Conservation (phyloP, 2,797 vertebrate species). For the Tenualosa thibaudeaui region DNA sequence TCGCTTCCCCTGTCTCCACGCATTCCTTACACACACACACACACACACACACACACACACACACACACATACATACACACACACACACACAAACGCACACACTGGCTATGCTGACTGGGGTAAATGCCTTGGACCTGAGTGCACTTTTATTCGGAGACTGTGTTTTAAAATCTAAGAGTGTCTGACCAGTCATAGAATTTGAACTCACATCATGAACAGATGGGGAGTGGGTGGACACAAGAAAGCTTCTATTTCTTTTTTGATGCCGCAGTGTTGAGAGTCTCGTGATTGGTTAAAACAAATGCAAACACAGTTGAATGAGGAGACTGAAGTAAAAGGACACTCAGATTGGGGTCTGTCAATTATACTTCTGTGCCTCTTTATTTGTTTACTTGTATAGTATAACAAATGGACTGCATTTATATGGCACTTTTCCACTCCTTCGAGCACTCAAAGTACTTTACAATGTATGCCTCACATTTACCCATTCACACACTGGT, state of each 20-base stretch:
- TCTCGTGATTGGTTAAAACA: background rate
- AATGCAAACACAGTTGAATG: background rate
- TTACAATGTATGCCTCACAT: too few relatives aligned
- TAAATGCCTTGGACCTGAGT: background rate
- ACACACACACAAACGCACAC: background rate
- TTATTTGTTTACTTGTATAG: background rate
- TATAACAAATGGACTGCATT: too few relatives aligned
- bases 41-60: background rate
- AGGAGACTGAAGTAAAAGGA: background rate
- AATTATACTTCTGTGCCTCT: background rate
- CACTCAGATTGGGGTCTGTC: background rate
- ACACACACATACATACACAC: background rate
- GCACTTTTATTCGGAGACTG: background rate
- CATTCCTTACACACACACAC: background rate
- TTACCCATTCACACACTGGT: too few relatives aligned
- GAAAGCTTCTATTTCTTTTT: background rate
- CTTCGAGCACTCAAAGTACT: too few relatives aligned
- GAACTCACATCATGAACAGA: background rate
- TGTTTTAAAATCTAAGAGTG: background rate
- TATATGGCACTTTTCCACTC: too few relatives aligned
- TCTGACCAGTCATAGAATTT: background rate
- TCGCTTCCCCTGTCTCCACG: background rate
- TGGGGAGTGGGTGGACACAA: constrained; percentile 11
- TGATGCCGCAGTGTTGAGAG: background rate
- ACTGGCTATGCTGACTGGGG: background rate